Percentiles rank a stretch among this genome's conserved stretches.
phyloP scores from a whole-genome alignment of 2,113 vertebrate species.

The Malurus melanocephalus region DNA sequence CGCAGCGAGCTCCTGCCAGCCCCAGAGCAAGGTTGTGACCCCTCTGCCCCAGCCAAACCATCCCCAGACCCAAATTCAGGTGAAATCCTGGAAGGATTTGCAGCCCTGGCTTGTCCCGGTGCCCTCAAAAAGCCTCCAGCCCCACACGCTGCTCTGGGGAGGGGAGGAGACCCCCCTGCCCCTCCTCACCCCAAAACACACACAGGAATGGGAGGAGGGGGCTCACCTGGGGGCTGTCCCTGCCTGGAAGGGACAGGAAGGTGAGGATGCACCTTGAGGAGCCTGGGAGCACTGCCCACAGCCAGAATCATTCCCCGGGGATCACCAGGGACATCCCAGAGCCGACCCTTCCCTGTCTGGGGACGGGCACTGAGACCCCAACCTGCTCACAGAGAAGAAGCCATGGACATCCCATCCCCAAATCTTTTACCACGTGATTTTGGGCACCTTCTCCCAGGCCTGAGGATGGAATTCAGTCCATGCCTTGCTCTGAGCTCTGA shows the following conservation, averaged over 20 bases:
- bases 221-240: not conserved
- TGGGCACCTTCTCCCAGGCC: not conserved
- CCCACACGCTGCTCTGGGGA: rapidly evolving
- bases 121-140: not conserved
- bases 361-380: rapidly evolving
- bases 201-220: not conserved
- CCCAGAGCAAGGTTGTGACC: not conserved
- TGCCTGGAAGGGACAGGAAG: not conserved
- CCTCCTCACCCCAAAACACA: not conserved
- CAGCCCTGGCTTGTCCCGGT: not conserved
- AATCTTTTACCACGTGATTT: not conserved
- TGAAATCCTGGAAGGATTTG: not conserved
- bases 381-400: not conserved
- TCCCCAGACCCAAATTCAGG: not conserved
- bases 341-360: not conserved
- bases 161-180: not conserved
- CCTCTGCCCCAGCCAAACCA: not conserved
- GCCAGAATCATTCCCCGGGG: no score
- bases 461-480: not conserved
- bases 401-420: not conserved
- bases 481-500: rapidly evolving
- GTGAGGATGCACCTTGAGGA: not conserved
- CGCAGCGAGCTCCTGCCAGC: not conserved
- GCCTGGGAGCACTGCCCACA: not conserved
- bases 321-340: not conserved